These are phyloP conservation scores for Oscheius sp. DNA, from an alignment of 1,140 invertebrate species.

Conservation along the genomic window DNA sequence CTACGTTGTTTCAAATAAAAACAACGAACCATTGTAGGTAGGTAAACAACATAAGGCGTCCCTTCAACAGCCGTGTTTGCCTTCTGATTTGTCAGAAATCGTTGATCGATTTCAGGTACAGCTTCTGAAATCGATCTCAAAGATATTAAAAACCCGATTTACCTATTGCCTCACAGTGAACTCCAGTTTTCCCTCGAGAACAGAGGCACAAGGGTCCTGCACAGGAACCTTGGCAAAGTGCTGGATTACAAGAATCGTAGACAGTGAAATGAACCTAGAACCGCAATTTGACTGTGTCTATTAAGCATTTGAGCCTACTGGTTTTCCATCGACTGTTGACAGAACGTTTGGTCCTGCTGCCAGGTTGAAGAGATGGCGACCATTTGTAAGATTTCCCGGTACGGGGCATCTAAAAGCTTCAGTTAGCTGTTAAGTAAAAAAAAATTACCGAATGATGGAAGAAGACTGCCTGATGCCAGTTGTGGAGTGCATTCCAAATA, in stretches of 20 bases:
- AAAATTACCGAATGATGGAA: conserved; percentile 10
- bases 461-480: conserved; percentile 13
- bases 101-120: conserved; percentile 22
- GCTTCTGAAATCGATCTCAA: neutral
- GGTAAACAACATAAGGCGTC: conserved; percentile 16
- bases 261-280: conserved; percentile 31
- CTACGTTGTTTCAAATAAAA: no score
- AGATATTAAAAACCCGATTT: neutral
- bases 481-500: conserved; percentile 6
- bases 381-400: conserved; percentile 17
- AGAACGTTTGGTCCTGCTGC: conserved; percentile 12
- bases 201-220: conserved; percentile 27
- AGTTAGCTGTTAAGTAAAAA: no score
- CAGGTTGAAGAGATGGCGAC: conserved; percentile 26
- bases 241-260: conserved; percentile 15
- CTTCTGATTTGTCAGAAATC: conserved; percentile 14
- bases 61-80: conserved; percentile 22
- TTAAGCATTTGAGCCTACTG: neutral
- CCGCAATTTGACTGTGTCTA: neutral
- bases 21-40: conserved; percentile 12
- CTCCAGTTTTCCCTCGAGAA: conserved; percentile 25
- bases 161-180: conserved; percentile 20
- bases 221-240: conserved; percentile 27
- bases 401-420: no score
- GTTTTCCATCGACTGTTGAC: conserved; percentile 1